phyloP scores from a whole-genome alignment of 1,140 invertebrate species.

The Argopecten irradians region DNA sequence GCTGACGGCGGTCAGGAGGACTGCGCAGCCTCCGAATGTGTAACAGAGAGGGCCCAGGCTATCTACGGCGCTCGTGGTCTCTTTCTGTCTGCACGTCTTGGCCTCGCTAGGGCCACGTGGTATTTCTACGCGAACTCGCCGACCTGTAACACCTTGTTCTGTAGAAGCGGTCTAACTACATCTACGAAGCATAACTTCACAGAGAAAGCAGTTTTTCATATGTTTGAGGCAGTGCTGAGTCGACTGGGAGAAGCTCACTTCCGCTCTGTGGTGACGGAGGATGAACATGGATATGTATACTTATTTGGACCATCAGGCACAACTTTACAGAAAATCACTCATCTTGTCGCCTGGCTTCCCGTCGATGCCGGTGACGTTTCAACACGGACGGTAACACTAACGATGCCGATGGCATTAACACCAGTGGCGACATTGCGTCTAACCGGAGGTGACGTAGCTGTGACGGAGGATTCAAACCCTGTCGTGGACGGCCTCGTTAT shows the following conservation, averaged over 20 bases:
- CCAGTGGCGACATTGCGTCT: neutral
- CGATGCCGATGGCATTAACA: neutral
- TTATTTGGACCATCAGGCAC: constrained; percentile 41
- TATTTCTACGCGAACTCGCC: constrained; percentile 65
- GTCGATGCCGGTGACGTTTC: constrained; percentile 39
- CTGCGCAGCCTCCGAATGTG: constrained; percentile 60
- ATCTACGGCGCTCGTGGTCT: constrained; percentile 60
- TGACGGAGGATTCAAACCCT: neutral
- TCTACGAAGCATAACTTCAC: constrained; percentile 52
- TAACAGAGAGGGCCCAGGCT: constrained; percentile 57
- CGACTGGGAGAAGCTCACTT: constrained; percentile 55
- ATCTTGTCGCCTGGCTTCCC: constrained; percentile 62
- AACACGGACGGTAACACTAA: neutral
- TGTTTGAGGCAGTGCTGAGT: constrained; percentile 51
- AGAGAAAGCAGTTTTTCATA: constrained; percentile 58
- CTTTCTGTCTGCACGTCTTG: constrained; percentile 50
- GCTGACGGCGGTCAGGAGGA: constrained; percentile 50
- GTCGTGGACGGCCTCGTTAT: neutral
- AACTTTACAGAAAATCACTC: constrained; percentile 30
- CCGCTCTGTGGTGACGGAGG: constrained; percentile 49
- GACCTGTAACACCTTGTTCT: constrained; percentile 56
- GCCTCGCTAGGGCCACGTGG: constrained; percentile 59
- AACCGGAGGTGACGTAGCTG: neutral
- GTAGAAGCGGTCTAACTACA: constrained; percentile 61
- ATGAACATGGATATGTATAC: constrained; percentile 57